A percentile compares a stretch with the other conserved stretches of the same genome.
Evolutionary conservation across 1,140 invertebrate genomes (phyloP).

Genomic region (Kradibia gibbosae): DNA sequence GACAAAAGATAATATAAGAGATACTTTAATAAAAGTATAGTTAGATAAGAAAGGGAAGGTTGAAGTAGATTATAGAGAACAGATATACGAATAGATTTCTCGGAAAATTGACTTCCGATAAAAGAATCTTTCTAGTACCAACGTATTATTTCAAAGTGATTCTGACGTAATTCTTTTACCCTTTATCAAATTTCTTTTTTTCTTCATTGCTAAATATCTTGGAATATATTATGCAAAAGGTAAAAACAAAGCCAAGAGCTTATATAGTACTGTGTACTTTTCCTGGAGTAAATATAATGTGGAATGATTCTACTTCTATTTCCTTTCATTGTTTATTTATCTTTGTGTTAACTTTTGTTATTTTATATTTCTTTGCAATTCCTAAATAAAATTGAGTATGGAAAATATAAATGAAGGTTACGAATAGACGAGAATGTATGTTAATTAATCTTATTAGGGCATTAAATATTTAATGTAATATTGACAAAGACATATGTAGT

Average conservation of each 20-base stretch:
- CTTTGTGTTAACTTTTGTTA: neutral
- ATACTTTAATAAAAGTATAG: neutral
- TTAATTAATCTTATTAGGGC: too few relatives aligned
- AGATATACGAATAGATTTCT: conserved; percentile 31
- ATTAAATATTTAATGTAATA: too few relatives aligned
- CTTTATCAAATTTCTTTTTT: conserved; percentile 12
- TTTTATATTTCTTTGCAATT: neutral
- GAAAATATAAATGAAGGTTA: too few relatives aligned
- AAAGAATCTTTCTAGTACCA: conserved; percentile 15
- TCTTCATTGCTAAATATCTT: conserved; percentile 4
- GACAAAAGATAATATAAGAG: too few relatives aligned
- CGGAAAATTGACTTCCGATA: conserved; percentile 41
- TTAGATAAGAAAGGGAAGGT: neutral
- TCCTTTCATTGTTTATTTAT: neutral
- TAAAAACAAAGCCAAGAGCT: conserved; percentile 18
- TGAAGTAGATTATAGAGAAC: neutral
- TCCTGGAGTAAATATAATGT: neutral
- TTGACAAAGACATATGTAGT: too few relatives aligned
- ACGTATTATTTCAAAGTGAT: conserved; percentile 31
- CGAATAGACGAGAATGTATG: too few relatives aligned
- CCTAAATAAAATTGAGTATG: neutral
- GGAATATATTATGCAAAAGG: neutral
- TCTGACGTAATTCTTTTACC: neutral
- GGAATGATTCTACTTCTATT: neutral
- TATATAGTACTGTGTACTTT: conserved; percentile 15